These are phyloP conservation scores for Amphiura filiformis DNA, from an alignment of 35 echinoderm and acorn worm genomes.

Conservation along the genomic window DNA sequence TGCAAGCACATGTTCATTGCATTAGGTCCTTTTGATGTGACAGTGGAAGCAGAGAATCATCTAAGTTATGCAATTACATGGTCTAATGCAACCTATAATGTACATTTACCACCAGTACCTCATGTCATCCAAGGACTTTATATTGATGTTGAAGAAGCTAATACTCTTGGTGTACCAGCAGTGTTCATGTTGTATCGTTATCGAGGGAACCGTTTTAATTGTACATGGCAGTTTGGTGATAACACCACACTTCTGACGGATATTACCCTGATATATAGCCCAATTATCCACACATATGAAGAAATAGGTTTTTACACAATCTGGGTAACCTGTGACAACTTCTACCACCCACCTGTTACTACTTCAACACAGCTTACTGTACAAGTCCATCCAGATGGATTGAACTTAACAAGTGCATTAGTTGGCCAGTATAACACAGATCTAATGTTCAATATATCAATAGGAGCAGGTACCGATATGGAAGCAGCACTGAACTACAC, in stretches of 20 bases:
- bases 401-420: slow-evolving; percentile 43
- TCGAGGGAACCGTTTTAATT: slow-evolving; percentile 71
- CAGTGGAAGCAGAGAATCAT: slow-evolving; percentile 61
- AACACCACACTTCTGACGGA: slow-evolving; percentile 34
- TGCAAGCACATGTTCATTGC: slow-evolving; percentile 83
- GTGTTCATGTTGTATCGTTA: slow-evolving; percentile 43
- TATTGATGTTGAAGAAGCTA: slow-evolving; percentile 37
- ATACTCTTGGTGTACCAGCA: slow-evolving; percentile 35
- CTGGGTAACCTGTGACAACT: slow-evolving; percentile 58
- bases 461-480: slow-evolving; percentile 58
- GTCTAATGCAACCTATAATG: slow-evolving; percentile 62
- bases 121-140: slow-evolving; percentile 40
- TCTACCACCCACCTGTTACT: slow-evolving; percentile 36
- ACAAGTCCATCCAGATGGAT: slow-evolving; percentile 38
- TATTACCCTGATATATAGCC: slow-evolving; percentile 36
- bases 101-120: slow-evolving; percentile 63
- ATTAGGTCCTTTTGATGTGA: slow-evolving; percentile 54
- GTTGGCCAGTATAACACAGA: slow-evolving; percentile 53
- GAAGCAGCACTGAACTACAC: slow-evolving; percentile 30
- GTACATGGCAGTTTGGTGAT: slow-evolving; percentile 76
- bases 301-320: slow-evolving; percentile 23
- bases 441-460: slow-evolving; percentile 50
- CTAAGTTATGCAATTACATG: slow-evolving; percentile 23
- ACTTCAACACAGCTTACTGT: slow-evolving; percentile 36
- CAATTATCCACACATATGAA: slow-evolving; percentile 54